Evolutionary conservation across 2,888 invertebrate species (phyloP).

Genomic region (Thereva nobilitata): DNA sequence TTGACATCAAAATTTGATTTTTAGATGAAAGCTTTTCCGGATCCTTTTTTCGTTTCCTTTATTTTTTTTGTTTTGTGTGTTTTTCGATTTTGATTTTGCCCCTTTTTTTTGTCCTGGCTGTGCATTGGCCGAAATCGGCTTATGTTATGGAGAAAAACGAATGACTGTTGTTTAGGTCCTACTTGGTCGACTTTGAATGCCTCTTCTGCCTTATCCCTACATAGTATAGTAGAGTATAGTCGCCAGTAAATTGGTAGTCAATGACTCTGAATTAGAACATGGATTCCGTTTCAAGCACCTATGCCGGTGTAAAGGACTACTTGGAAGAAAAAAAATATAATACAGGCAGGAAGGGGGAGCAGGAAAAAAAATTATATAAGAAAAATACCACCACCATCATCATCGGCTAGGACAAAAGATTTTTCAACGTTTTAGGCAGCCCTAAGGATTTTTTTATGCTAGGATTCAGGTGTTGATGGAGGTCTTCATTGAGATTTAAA

Average conservation of each 20-base stretch:
- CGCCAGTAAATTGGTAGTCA: conserved; percentile 25
- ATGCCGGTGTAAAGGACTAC: neutral
- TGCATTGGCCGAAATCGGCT: conserved; percentile 21
- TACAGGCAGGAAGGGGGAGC: neutral
- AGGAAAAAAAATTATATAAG: no score
- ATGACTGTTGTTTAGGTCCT: neutral
- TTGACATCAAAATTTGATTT: conserved; percentile 33
- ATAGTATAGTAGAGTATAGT: no score
- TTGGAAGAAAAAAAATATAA: conserved; percentile 13
- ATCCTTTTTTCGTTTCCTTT: conserved; percentile 6
- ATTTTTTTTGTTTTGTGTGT: neutral
- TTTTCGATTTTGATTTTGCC: neutral
- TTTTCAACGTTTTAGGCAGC: conserved; percentile 17
- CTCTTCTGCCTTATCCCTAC: no score
- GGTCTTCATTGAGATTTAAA: conserved; percentile 26
- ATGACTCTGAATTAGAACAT: conserved; percentile 27
- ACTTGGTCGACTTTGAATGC: neutral
- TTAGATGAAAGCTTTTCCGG: conserved; percentile 23
- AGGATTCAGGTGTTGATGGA: conserved; percentile 27
- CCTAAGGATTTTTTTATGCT: conserved; percentile 6
- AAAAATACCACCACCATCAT: no score
- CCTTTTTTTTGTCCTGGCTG: neutral
- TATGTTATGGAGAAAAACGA: conserved; percentile 11
- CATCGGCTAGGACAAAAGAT: conserved; percentile 17
- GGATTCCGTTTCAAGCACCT: conserved; percentile 18